A percentile compares a stretch with the other conserved stretches of the same genome.
Conservation (phyloP, 2,888 invertebrate genomes). For the Pachliopta kotzebuea region DNA sequence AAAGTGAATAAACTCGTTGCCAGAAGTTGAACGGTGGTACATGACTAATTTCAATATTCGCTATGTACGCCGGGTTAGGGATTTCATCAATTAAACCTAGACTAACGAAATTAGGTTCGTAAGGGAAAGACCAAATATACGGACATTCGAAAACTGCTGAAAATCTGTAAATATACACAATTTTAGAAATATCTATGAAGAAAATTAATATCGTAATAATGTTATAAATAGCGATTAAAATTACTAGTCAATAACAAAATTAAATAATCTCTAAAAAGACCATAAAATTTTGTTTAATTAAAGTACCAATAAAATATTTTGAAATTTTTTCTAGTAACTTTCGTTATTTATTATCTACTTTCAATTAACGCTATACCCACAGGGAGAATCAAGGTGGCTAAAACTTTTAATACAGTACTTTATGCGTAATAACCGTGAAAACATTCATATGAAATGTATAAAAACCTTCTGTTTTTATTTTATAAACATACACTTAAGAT, state of each 20-base stretch:
- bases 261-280: no score
- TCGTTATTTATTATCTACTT: no score
- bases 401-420: no score
- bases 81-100: slow-evolving; percentile 36
- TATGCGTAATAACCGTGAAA: not conserved
- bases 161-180: slow-evolving; percentile 41
- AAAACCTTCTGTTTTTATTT: not conserved
- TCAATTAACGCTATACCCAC: no score
- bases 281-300: no score
- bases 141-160: slow-evolving; percentile 47
- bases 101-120: slow-evolving; percentile 34
- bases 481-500: not conserved
- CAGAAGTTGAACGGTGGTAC: slow-evolving; percentile 40
- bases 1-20: slow-evolving; percentile 38
- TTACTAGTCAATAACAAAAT: no score
- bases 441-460: not conserved
- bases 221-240: no score
- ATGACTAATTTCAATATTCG: slow-evolving; percentile 34
- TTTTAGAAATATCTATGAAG: slow-evolving; percentile 35
- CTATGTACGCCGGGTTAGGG: slow-evolving; percentile 38
- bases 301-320: no score
- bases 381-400: no score
- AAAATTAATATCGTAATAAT: slow-evolving; percentile 9
- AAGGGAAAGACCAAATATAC: slow-evolving; percentile 47
- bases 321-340: no score